These are phyloP conservation scores for Drosophila merina DNA, from an alignment of 2,888 invertebrate genomes.

Conservation along the genomic window DNA sequence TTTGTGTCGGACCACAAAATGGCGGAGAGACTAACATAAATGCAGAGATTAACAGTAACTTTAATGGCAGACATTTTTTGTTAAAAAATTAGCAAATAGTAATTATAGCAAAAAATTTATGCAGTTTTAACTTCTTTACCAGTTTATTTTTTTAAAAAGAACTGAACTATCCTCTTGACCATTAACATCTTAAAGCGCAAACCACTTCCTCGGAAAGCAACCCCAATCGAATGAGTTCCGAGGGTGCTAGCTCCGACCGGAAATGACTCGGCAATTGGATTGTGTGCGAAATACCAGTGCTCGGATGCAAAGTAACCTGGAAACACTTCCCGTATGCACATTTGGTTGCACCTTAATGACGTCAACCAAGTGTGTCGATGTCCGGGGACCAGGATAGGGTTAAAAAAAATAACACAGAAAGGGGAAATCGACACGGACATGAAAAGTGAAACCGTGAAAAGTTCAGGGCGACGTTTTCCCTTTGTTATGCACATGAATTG, in stretches of 20 bases:
- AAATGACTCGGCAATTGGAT: conserved; percentile 73
- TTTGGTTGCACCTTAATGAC: conserved; percentile 70
- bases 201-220: background rate
- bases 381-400: conserved; percentile 24
- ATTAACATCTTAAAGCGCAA: background rate
- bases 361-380: conserved; percentile 74
- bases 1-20: conserved; percentile 70
- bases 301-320: conserved; percentile 38
- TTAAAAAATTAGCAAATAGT: background rate
- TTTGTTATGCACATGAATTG: conserved; percentile 68
- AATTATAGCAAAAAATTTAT: too few relatives aligned
- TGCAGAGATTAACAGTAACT: conserved; percentile 24
- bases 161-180: background rate
- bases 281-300: conserved; percentile 52
- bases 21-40: conserved; percentile 11
- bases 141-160: background rate
- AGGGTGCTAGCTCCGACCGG: conserved; percentile 54
- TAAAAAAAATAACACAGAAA: background rate
- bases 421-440: conserved; percentile 16
- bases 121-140: too few relatives aligned
- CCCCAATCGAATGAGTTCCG: conserved; percentile 16
- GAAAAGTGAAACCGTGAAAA: conserved; percentile 74
- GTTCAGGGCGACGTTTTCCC: conserved; percentile 46
- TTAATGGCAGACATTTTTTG: conserved; percentile 2
- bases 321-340: conserved; percentile 57